Percentiles rank a stretch among this genome's conserved stretches.
Conservation (phyloP, 2,888 invertebrate species). For the Tricholauxania praeusta region DNA sequence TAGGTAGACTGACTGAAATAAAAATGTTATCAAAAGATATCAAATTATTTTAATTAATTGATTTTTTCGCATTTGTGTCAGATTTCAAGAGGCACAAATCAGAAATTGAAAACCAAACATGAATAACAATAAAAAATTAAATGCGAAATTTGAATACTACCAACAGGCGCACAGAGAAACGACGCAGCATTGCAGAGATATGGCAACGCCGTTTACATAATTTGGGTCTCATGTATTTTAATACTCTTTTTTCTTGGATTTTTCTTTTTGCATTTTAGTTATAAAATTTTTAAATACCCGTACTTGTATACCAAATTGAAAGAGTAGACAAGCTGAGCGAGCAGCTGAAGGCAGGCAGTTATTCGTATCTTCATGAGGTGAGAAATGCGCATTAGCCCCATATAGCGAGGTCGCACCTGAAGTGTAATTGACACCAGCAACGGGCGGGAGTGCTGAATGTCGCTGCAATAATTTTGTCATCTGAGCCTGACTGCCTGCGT, state of each 20-base stretch:
- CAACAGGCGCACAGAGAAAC: neutral
- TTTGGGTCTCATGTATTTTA: neutral
- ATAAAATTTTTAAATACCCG: constrained; percentile 14
- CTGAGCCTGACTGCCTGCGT: neutral
- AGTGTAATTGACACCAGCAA: constrained; percentile 55
- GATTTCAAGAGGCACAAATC: constrained; percentile 55
- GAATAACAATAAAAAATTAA: constrained; percentile 58
- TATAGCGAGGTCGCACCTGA: constrained; percentile 60
- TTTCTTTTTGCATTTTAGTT: neutral
- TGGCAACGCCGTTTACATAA: constrained; percentile 20
- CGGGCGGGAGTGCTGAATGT: constrained; percentile 28
- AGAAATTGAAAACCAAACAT: constrained; percentile 63
- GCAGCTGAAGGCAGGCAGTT: neutral
- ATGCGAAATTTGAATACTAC: constrained; percentile 31
- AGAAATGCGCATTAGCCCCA: constrained; percentile 12
- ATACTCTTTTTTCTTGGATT: neutral
- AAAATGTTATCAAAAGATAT: constrained; percentile 16
- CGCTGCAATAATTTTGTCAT: constrained; percentile 34
- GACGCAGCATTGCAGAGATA: neutral
- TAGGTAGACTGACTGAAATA: too few relatives aligned
- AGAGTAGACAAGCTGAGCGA: neutral
- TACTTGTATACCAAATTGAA: neutral
- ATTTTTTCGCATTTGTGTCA: constrained; percentile 32
- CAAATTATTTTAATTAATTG: constrained; percentile 40
- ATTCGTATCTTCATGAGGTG: neutral